phyloP scores from a whole-genome alignment of 2,113 vertebrate species.

The Rutilus rutilus region DNA sequence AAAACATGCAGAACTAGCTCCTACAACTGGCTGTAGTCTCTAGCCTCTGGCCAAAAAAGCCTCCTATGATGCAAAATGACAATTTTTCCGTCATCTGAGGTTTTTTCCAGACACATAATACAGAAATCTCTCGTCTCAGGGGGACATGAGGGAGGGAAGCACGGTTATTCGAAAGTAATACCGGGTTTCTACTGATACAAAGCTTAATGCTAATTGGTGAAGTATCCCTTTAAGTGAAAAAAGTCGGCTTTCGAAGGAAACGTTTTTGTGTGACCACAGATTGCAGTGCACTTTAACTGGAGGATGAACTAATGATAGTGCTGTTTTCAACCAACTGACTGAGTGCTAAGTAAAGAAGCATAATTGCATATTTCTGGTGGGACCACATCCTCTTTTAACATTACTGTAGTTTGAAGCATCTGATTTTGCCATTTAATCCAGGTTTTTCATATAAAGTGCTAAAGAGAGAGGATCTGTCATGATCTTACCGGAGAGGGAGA shows the following conservation, averaged over 20 bases:
- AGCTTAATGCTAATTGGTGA: no score
- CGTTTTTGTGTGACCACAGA: slow-evolving; percentile 35
- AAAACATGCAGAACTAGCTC: no score
- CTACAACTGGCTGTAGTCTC: no score
- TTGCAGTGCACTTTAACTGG: slow-evolving; percentile 32
- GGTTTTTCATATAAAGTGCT: not conserved
- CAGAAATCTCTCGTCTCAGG: no score
- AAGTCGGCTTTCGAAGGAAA: not conserved
- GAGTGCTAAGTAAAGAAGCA: slow-evolving; percentile 46
- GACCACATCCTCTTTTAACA: slow-evolving; percentile 17
- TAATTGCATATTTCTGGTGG: slow-evolving; percentile 49
- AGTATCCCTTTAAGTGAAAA: not conserved
- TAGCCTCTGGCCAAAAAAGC: no score
- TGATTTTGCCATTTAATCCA: not conserved
- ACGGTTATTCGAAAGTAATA: no score
- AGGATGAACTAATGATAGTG: slow-evolving; percentile 36
- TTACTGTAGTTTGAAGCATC: slow-evolving; percentile 21
- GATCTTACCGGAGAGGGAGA: slow-evolving; percentile 85
- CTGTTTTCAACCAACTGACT: slow-evolving; percentile 27
- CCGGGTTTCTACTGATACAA: no score
- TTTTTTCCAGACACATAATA: no score
- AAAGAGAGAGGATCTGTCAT: not conserved
- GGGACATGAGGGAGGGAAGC: no score
- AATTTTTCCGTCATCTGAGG: no score
- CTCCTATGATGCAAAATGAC: no score